Evolutionary conservation across 1,140 invertebrate species (phyloP).

Genomic region (Probaryconus sp.): DNA sequence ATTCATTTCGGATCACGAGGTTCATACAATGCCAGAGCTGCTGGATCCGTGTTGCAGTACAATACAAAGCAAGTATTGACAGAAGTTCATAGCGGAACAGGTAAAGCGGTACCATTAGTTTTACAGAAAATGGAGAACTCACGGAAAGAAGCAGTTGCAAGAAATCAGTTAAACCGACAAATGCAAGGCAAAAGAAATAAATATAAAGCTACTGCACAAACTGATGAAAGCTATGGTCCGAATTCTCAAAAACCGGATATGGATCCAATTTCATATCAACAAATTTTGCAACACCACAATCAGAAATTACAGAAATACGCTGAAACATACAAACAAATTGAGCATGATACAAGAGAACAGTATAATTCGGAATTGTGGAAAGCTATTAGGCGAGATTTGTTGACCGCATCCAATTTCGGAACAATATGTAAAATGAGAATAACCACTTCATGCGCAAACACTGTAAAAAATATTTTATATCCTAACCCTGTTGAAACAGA

Average conservation of each 20-base stretch:
- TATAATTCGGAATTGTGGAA: too few relatives aligned
- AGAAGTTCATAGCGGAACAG: neutral
- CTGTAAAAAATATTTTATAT: too few relatives aligned
- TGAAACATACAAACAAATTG: too few relatives aligned
- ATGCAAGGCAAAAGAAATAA: neutral
- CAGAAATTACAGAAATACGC: too few relatives aligned
- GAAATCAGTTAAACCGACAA: neutral
- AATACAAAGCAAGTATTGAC: neutral
- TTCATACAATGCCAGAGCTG: neutral
- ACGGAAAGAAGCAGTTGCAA: neutral
- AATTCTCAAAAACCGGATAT: neutral
- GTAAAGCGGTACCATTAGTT: neutral
- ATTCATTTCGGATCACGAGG: neutral
- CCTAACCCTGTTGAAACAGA: too few relatives aligned
- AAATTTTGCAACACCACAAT: too few relatives aligned
- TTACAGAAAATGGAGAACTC: neutral
- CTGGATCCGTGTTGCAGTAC: neutral
- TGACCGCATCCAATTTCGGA: too few relatives aligned
- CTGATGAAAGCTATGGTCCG: neutral
- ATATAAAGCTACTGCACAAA: neutral
- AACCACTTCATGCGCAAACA: too few relatives aligned
- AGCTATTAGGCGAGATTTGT: too few relatives aligned
- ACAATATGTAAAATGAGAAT: too few relatives aligned
- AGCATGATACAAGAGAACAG: too few relatives aligned
- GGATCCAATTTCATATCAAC: too few relatives aligned